phyloP scores from a whole-genome alignment of 2,797 vertebrate species.

The Crocidura indochinensis region DNA sequence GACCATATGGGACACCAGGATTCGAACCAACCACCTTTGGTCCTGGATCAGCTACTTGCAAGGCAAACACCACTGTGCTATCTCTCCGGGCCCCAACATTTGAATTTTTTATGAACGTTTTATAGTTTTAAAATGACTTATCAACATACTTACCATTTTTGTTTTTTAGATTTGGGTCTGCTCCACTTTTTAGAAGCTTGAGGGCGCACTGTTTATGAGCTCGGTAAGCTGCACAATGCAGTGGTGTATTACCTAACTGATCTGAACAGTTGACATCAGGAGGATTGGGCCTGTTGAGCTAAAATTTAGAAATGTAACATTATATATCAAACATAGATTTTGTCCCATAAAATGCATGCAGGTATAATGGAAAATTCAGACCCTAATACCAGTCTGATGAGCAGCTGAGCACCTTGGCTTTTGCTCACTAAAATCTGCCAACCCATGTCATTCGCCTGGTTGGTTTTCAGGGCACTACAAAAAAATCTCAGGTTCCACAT shows the following conservation, averaged over 20 bases:
- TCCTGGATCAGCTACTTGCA: no score
- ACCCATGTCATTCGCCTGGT: no score
- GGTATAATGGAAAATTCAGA: neutral
- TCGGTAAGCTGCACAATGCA: slow-evolving; percentile 96
- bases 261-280: slow-evolving; percentile 95
- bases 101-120: neutral
- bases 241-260: slow-evolving; percentile 94
- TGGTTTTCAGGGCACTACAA: neutral
- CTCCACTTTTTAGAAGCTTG: slow-evolving; percentile 94
- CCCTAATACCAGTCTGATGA: neutral
- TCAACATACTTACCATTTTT: slow-evolving; percentile 91
- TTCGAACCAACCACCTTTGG: no score
- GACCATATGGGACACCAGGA: no score
- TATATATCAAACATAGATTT: neutral
- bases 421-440: neutral
- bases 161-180: slow-evolving; percentile 92
- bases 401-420: neutral
- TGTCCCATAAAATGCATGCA: neutral
- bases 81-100: no score
- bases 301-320: slow-evolving; percentile 64
- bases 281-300: slow-evolving; percentile 93
- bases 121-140: slow-evolving; percentile 20
- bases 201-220: slow-evolving; percentile 94
- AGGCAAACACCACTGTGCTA: no score
- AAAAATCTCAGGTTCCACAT: neutral